phyloP scores from a whole-genome alignment of 2,797 vertebrate genomes.

The Eptatretus atami region DNA sequence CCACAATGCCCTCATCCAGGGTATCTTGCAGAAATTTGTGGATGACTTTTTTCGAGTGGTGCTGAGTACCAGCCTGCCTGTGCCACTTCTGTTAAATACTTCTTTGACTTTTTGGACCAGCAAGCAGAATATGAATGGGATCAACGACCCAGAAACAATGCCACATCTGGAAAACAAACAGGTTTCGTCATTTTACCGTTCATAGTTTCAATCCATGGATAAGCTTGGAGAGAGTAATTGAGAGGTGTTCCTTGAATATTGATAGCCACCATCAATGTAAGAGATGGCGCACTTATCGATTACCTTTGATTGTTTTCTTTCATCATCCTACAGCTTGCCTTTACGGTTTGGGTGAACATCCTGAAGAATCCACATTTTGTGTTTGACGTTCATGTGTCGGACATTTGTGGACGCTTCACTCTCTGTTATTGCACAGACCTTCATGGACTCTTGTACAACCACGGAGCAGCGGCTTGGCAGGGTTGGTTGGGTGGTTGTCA shows the following conservation, averaged over 20 bases:
- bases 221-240: too few species aligned
- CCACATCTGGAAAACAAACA: slow-evolving; percentile 75
- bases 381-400: slow-evolving; percentile 38
- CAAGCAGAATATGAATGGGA: slow-evolving; percentile 40
- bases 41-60: slow-evolving; percentile 49
- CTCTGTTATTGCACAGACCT: slow-evolving; percentile 51
- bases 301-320: neutral
- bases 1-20: slow-evolving; percentile 14
- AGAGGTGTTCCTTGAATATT: too few species aligned
- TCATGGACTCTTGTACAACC: slow-evolving; percentile 57
- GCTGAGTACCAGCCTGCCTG: slow-evolving; percentile 33
- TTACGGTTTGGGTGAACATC: slow-evolving; percentile 52
- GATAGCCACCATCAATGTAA: too few species aligned
- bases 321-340: slow-evolving; percentile 20
- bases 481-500: slow-evolving; percentile 16
- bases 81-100: slow-evolving; percentile 40
- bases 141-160: slow-evolving; percentile 39
- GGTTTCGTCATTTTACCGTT: slow-evolving; percentile 14
- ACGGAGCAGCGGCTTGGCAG: slow-evolving; percentile 64
- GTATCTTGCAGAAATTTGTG: slow-evolving; percentile 57
- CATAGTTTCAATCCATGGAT: too few species aligned
- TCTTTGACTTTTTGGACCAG: slow-evolving; percentile 60
- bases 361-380: slow-evolving; percentile 58
- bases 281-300: too few species aligned
- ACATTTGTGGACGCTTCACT: slow-evolving; percentile 45